These are phyloP conservation scores for Parnassius glacialis DNA, from an alignment of 2,888 invertebrate genomes.

Conservation along the genomic window DNA sequence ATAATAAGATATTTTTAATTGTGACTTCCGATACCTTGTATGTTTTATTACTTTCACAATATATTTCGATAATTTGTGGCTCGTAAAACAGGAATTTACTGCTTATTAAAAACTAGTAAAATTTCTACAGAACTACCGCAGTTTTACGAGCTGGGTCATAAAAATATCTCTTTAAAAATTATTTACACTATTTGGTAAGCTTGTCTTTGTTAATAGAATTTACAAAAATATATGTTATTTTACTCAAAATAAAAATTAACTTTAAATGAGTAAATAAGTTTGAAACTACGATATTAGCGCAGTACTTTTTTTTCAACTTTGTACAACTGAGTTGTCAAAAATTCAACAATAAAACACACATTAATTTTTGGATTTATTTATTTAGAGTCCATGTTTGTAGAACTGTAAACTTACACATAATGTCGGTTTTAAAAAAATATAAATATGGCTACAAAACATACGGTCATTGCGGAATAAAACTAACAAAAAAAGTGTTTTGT, in stretches of 20 bases:
- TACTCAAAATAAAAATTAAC: not conserved
- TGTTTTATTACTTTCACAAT: constrained; percentile 16
- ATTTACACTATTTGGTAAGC: constrained; percentile 23
- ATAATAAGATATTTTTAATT: constrained; percentile 10
- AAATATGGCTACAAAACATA: constrained; percentile 76
- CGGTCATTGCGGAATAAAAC: constrained; percentile 58
- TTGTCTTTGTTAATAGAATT: constrained; percentile 5
- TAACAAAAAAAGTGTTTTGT: constrained; percentile 53
- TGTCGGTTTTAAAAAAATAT: constrained; percentile 73
- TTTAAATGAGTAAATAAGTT: no score
- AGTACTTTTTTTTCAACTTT: no score
- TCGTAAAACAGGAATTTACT: constrained; percentile 27
- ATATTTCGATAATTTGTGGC: constrained; percentile 25
- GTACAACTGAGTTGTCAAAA: no score
- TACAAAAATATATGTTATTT: not conserved
- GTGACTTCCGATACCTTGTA: constrained; percentile 15
- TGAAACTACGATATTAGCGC: no score
- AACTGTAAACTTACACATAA: constrained; percentile 76
- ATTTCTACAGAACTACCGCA: constrained; percentile 20
- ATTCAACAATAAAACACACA: constrained; percentile 37
- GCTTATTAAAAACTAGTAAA: constrained; percentile 30
- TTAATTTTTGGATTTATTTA: constrained; percentile 71
- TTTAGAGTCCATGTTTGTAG: constrained; percentile 78
- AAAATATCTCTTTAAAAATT: constrained; percentile 23
- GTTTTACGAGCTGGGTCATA: constrained; percentile 26